Percentiles rank a stretch among this genome's conserved stretches.
Conservation (phyloP, 2,888 invertebrate species). For the Dinocampus coccinellae region DNA sequence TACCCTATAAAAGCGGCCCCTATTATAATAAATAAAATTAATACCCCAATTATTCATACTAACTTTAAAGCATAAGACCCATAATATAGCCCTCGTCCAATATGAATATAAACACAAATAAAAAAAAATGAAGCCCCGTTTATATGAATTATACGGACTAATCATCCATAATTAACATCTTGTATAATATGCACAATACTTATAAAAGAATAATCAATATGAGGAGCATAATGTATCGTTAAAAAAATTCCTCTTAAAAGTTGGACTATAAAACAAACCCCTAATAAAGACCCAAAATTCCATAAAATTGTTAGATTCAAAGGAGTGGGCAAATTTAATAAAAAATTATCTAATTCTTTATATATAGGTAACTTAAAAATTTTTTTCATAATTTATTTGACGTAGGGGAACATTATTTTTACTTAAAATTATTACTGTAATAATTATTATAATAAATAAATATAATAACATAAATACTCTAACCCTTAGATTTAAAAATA, state of each 20-base stretch:
- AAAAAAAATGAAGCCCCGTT: slow-evolving; percentile 83
- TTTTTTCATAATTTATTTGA: slow-evolving; percentile 51
- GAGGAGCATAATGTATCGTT: slow-evolving; percentile 78
- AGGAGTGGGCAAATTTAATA: slow-evolving; percentile 75
- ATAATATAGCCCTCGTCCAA: slow-evolving; percentile 77
- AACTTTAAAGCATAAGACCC: slow-evolving; percentile 75
- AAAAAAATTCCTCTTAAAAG: slow-evolving; percentile 78
- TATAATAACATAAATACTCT: slow-evolving; percentile 67
- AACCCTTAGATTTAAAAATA: slow-evolving; percentile 24
- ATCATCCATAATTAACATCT: slow-evolving; percentile 79
- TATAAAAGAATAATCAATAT: slow-evolving; percentile 76
- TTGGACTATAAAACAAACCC: slow-evolving; percentile 76
- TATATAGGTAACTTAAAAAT: slow-evolving; percentile 54
- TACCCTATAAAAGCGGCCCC: slow-evolving; percentile 83
- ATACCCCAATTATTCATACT: slow-evolving; percentile 77
- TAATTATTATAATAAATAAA: slow-evolving; percentile 74
- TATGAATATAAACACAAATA: slow-evolving; percentile 78
- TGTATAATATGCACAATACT: slow-evolving; percentile 79
- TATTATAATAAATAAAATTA: slow-evolving; percentile 79
- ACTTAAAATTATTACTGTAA: slow-evolving; percentile 74
- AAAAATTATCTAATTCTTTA: slow-evolving; percentile 49
- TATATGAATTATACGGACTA: slow-evolving; percentile 77
- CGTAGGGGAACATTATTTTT: slow-evolving; percentile 73
- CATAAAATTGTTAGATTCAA: slow-evolving; percentile 76
- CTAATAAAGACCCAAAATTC: slow-evolving; percentile 79